These are phyloP conservation scores for Synergus laeviventris DNA, from an alignment of 2,888 invertebrate genomes.

Conservation along the genomic window DNA sequence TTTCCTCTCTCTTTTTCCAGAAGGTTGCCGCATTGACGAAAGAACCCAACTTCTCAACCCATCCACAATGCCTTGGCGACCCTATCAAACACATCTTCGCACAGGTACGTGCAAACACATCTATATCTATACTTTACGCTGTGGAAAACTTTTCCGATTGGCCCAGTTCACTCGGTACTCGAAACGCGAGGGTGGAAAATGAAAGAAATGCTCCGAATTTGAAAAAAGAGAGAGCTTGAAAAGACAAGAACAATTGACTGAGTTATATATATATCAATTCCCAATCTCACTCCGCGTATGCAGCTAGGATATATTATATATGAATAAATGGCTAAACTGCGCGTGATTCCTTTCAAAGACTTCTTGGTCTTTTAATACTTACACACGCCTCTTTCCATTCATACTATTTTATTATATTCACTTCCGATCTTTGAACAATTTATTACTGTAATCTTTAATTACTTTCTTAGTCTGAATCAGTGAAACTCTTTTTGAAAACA, in stretches of 20 bases:
- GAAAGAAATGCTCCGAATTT: neutral
- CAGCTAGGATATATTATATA: neutral
- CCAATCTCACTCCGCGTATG: neutral
- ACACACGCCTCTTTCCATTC: neutral
- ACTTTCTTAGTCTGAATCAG: neutral
- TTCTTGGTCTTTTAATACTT: neutral
- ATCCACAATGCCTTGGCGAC: slow-evolving; percentile 45
- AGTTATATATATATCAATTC: neutral
- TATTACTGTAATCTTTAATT: too few species aligned
- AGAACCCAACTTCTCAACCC: neutral
- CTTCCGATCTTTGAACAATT: too few species aligned
- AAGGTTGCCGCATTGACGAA: neutral
- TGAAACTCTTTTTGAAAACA: neutral
- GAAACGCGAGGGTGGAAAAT: neutral
- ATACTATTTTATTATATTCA: too few species aligned
- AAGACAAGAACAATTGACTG: neutral
- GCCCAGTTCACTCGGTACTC: slow-evolving; percentile 1
- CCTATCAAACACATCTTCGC: neutral
- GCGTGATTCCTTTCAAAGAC: neutral
- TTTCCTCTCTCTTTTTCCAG: neutral
- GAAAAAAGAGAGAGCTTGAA: neutral
- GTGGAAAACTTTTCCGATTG: slow-evolving; percentile 9
- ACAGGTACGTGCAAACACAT: neutral
- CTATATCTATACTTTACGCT: neutral
- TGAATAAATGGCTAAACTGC: neutral